A percentile compares a stretch with the other conserved stretches of the same genome.
phyloP scores from a whole-genome alignment of 2,888 invertebrate species.

The Pristionchus mayeri region DNA sequence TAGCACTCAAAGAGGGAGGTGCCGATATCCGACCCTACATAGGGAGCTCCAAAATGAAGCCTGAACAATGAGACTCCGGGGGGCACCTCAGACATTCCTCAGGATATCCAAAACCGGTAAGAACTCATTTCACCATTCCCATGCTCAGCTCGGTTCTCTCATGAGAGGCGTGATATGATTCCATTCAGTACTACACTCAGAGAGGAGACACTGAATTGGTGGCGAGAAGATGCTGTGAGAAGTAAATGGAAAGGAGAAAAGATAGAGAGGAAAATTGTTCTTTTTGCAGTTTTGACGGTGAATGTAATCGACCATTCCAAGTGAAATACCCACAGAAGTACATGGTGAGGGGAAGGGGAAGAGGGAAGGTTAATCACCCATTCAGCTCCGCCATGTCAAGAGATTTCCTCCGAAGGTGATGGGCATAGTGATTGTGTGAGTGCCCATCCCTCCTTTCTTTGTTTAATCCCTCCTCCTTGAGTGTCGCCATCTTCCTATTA shows the following conservation, averaged over 20 bases:
- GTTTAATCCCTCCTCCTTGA: not conserved
- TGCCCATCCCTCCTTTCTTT: not conserved
- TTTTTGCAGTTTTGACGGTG: not conserved
- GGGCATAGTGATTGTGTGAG: not conserved
- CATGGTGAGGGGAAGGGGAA: not conserved
- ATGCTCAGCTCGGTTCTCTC: no score
- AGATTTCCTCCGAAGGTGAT: not conserved
- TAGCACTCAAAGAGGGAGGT: no score
- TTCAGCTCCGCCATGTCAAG: not conserved
- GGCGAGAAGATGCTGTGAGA: not conserved
- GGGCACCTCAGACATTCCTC: no score
- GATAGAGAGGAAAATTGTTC: not conserved
- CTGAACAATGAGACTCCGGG: no score
- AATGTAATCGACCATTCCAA: not conserved
- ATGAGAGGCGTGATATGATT: no score
- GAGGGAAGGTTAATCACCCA: not conserved
- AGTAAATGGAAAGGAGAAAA: not conserved
- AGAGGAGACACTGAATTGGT: conserved; percentile 8
- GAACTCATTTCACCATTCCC: no score
- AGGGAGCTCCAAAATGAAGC: no score
- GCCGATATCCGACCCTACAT: no score
- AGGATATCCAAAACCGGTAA: no score
- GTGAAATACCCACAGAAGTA: conserved; percentile 12
- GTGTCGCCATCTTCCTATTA: not conserved
- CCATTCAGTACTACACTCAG: not conserved